Percentiles rank a stretch among this genome's conserved stretches.
Conservation (phyloP, 2,113 vertebrate species). For the Gambusia holbrooki region DNA sequence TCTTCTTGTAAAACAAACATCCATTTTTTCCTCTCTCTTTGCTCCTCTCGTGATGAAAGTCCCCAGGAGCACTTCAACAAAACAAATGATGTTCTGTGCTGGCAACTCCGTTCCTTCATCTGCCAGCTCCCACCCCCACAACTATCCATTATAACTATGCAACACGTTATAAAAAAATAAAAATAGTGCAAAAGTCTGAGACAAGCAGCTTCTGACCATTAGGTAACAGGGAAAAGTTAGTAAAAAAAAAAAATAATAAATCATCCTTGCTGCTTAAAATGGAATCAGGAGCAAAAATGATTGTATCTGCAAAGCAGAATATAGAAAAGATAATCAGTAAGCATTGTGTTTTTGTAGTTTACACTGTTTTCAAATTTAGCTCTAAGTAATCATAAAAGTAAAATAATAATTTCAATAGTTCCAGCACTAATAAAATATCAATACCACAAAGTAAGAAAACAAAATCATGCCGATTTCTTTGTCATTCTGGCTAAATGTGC, state of each 20-base stretch:
- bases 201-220: background rate
- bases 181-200: background rate
- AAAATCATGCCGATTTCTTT: too few species aligned
- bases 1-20: conserved; percentile 61
- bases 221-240: background rate
- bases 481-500: too few species aligned
- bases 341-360: too few species aligned
- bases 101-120: conserved; percentile 3
- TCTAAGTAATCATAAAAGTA: too few species aligned
- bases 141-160: background rate
- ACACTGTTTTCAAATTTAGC: too few species aligned
- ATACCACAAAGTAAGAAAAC: too few species aligned
- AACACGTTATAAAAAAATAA: background rate
- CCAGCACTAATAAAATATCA: too few species aligned
- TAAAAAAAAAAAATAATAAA: background rate
- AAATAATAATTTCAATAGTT: too few species aligned
- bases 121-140: background rate
- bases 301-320: too few species aligned
- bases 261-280: background rate
- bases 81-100: conserved; percentile 64
- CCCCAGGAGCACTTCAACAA: conserved; percentile 59
- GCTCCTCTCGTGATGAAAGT: conserved; percentile 32
- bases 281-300: too few species aligned
- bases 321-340: too few species aligned
- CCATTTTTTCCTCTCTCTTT: conserved; percentile 6